Evolutionary conservation across 2,797 vertebrate species (phyloP).

Genomic region (Rousettus madagascariensis): DNA sequence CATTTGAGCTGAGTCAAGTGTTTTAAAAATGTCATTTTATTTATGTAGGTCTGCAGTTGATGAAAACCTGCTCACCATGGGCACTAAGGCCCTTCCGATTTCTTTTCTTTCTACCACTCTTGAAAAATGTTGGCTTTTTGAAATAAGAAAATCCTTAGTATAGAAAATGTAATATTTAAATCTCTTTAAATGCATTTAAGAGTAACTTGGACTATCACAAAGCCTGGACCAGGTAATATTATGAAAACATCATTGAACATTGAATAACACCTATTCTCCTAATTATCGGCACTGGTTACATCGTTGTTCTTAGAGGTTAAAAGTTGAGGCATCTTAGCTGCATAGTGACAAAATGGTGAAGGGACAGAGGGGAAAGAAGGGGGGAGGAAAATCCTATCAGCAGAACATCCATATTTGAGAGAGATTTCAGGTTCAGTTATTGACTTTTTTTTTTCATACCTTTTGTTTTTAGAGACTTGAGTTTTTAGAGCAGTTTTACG

Average conservation of each 20-base stretch:
- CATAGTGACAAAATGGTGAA: not conserved
- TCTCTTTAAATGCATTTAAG: not conserved
- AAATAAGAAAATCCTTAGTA: constrained; percentile 24
- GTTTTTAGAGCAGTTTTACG: not conserved
- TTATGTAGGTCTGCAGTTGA: not conserved
- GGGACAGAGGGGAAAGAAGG: not conserved
- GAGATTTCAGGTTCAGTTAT: not conserved
- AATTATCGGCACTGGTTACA: not conserved
- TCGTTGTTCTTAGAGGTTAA: not conserved
- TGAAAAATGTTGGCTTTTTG: not conserved
- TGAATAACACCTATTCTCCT: not conserved
- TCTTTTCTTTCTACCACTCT: not conserved
- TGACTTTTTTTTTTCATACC: not conserved
- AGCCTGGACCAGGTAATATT: not conserved
- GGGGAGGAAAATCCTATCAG: not conserved
- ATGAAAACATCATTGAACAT: not conserved
- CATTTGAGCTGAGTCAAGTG: not conserved
- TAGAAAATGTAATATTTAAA: not conserved
- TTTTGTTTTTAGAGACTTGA: not conserved
- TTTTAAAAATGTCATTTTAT: constrained; percentile 7
- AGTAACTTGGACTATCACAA: not conserved
- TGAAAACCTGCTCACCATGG: not conserved
- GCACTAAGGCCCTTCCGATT: not conserved
- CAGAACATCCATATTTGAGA: not conserved
- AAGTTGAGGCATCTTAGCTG: not conserved